Conservation (phyloP, 2,797 vertebrate genomes). For the Spizella passerina region DNA sequence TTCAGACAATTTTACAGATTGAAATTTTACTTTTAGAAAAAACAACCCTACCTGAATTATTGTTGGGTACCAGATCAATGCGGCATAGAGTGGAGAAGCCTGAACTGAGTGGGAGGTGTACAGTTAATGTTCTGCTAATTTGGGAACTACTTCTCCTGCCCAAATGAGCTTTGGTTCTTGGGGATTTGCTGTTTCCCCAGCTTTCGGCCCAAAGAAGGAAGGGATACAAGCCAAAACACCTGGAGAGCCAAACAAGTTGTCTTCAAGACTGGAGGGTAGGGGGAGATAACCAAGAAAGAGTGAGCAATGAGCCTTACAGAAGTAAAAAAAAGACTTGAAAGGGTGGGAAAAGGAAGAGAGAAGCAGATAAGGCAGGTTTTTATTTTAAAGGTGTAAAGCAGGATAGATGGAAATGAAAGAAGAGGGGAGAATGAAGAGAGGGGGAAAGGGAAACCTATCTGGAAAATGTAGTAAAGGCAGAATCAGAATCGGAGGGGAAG, state of each 20-base stretch:
- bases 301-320: background rate
- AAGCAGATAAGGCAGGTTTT: background rate
- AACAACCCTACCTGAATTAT: background rate
- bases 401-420: background rate
- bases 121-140: background rate
- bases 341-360: background rate
- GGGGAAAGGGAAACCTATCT: background rate
- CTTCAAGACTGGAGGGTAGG: background rate
- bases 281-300: too few species aligned
- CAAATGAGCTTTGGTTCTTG: background rate
- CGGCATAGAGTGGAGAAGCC: background rate
- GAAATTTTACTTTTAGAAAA: background rate
- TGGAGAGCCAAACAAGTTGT: background rate
- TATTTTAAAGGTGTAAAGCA: background rate
- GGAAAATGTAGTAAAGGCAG: background rate
- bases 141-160: background rate
- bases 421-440: background rate
- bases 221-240: background rate
- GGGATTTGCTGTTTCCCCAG: background rate
- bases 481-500: background rate
- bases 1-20: background rate
- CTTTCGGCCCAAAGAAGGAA: background rate
- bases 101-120: background rate
- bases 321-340: background rate
- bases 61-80: background rate